These are phyloP conservation scores for Scaptomyza polygonia DNA, from an alignment of 2,888 invertebrate species.

Conservation along the genomic window DNA sequence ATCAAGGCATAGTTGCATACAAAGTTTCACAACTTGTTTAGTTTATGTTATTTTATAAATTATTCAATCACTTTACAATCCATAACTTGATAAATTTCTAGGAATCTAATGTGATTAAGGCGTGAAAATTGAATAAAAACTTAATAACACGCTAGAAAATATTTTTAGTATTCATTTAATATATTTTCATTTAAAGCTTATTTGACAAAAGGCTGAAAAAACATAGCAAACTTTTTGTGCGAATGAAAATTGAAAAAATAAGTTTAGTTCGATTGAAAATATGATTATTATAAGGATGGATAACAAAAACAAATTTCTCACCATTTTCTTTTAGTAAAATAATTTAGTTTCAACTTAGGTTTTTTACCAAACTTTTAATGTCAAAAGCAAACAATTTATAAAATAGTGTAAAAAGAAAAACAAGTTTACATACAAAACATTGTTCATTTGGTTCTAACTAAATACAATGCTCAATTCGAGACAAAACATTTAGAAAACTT, in stretches of 20 bases:
- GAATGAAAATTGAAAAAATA: too few species aligned
- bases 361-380: neutral
- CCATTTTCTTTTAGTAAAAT: too few species aligned
- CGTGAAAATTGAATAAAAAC: neutral
- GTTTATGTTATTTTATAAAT: too few species aligned
- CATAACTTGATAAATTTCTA: neutral
- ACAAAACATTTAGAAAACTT: constrained; percentile 40
- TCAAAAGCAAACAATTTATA: neutral
- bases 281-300: too few species aligned
- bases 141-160: neutral
- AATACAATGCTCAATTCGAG: constrained; percentile 21
- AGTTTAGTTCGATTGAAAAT: too few species aligned
- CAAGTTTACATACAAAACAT: constrained; percentile 10
- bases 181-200: neutral
- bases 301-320: too few species aligned
- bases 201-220: too few species aligned
- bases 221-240: too few species aligned
- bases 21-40: too few species aligned
- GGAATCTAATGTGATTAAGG: neutral
- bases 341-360: neutral
- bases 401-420: neutral
- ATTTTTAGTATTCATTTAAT: neutral
- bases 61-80: neutral
- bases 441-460: constrained; percentile 4
- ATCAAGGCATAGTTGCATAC: too few species aligned